Evolutionary conservation across 2,888 invertebrate genomes (phyloP).

Genomic region (Deilephila elpenor): DNA sequence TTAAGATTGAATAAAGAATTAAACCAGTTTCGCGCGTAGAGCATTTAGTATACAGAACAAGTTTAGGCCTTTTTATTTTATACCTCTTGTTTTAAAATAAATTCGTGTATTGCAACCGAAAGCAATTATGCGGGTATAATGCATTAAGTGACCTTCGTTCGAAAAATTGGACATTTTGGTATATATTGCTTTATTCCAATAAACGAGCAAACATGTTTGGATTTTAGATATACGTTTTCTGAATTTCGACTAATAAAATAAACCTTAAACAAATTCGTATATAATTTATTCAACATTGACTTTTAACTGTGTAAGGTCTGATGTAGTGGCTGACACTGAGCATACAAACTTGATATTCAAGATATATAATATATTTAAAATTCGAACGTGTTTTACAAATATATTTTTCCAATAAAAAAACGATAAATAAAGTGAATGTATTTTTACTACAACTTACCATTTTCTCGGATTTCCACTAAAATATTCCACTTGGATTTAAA

Average conservation of each 20-base stretch:
- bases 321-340: slow-evolving; percentile 22
- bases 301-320: slow-evolving; percentile 29
- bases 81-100: not conserved
- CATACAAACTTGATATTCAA: slow-evolving; percentile 18
- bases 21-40: not conserved
- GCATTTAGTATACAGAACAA: not conserved
- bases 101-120: not conserved
- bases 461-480: slow-evolving; percentile 59
- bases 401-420: not conserved
- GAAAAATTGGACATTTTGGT: slow-evolving; percentile 4
- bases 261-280: slow-evolving; percentile 21
- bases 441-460: slow-evolving; percentile 65
- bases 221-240: not conserved
- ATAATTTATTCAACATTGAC: slow-evolving; percentile 22
- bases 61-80: not conserved
- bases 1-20: no score
- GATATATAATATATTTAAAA: slow-evolving; percentile 2
- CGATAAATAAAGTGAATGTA: not conserved
- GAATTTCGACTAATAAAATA: slow-evolving; percentile 27
- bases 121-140: not conserved
- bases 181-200: slow-evolving; percentile 3
- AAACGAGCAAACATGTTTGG: not conserved
- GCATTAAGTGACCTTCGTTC: not conserved
- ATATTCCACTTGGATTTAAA: slow-evolving; percentile 50
- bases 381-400: not conserved